Base-by-base conservation (phyloP, 2,113 vertebrate genomes). In the Buteo buteo region DNA sequence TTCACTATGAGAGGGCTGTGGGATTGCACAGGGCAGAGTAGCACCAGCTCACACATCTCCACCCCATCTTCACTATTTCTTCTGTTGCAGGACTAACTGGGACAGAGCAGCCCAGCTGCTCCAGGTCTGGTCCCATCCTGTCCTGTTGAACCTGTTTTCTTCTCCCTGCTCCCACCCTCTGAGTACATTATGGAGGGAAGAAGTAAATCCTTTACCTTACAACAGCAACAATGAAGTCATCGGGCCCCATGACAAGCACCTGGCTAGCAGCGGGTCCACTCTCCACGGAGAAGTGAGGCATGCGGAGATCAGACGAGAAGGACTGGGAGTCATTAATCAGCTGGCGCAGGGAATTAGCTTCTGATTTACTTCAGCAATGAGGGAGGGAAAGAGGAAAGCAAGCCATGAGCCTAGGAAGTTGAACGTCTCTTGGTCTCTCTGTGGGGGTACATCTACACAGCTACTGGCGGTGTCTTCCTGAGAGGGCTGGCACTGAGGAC, bases 181-280 rank as follows among this genome's bases (percentile, higher is more conserved):
- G 29, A 77, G 64, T 4, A 10, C 22, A 0, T 0, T 2, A 34
- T 3, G 32, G 25, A 44, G 57, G 54, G 72, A 28, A 38, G 83
- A 36, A 64, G 55, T 10, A 47, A 45, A 42, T 29, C 47, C 64
- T 38, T 64, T 98, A 99, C 99, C 99, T 99, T 95, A 99, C 98
- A 73, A 99, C 98, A 3, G 99, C 99, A 17, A 99, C 99, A 4
- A 99, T 99, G 97, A 99, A 98, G 97, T 99, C 99, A 17, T 99
- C 99, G 0, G 99, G 99, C 52, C 99, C 99, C 98, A 99, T 99
- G 88, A 99, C 98, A 62, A 99, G 98, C 93, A 99, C 99, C 96
- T 99, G 99, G 83, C 99, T 99, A 20, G 99, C 98, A 3, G 98
- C 95, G 1, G 98, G 86, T 5, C 98, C 98, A 0, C 98, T 96